phyloP scores from a whole-genome alignment of 2,888 invertebrate species.

The Callosobruchus maculatus region DNA sequence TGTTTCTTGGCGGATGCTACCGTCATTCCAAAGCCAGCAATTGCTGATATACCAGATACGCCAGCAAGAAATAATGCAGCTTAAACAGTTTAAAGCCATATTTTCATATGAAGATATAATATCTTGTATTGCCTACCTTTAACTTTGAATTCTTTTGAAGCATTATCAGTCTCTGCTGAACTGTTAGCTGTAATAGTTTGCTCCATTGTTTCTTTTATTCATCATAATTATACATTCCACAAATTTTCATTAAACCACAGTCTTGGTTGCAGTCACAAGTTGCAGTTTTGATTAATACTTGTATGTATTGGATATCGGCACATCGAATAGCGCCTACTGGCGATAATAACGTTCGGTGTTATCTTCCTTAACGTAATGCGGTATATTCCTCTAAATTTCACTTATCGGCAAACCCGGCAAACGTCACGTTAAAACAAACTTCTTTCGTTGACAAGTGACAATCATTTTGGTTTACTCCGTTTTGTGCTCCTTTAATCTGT shows the following conservation, averaged over 20 bases:
- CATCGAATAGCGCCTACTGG: too few species aligned
- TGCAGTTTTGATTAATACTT: too few species aligned
- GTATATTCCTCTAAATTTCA: too few species aligned
- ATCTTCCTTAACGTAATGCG: too few species aligned
- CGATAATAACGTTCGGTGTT: too few species aligned
- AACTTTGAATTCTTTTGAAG: constrained; percentile 18
- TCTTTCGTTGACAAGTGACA: too few species aligned
- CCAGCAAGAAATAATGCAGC: constrained; percentile 69
- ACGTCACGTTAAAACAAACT: too few species aligned
- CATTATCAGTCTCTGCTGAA: neutral
- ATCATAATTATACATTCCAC: neutral
- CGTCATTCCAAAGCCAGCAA: constrained; percentile 79
- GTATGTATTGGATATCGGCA: too few species aligned
- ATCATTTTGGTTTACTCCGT: too few species aligned
- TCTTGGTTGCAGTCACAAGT: too few species aligned
- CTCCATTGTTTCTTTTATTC: constrained; percentile 3
- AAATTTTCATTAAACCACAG: neutral
- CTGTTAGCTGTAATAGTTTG: neutral
- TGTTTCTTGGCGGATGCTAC: constrained; percentile 73
- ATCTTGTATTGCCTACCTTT: constrained; percentile 17
- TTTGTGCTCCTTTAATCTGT: too few species aligned
- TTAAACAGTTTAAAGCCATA: constrained; percentile 50
- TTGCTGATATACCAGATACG: constrained; percentile 73
- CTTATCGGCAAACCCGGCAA: too few species aligned
- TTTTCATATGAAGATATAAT: neutral